phyloP scores from a whole-genome alignment of 2,888 invertebrate genomes.

The Rhorus exstirpatorius region DNA sequence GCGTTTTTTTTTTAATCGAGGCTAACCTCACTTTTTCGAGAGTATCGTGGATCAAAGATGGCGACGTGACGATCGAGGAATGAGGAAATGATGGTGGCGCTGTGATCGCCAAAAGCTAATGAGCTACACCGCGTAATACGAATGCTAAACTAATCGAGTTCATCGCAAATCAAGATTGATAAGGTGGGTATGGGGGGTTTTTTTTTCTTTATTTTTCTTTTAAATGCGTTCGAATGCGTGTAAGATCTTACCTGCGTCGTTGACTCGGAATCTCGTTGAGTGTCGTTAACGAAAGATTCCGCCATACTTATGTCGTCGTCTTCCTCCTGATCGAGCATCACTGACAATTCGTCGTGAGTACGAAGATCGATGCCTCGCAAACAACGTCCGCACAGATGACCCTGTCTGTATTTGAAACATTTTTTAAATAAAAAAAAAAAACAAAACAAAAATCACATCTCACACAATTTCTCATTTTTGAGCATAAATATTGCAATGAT shows the following conservation, averaged over 20 bases:
- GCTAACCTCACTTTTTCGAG: no score
- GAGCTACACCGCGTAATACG: no score
- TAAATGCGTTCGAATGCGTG: not conserved
- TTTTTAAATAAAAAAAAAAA: constrained; percentile 68
- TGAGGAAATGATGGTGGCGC: not conserved
- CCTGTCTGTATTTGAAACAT: constrained; percentile 88
- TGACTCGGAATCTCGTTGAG: constrained; percentile 77
- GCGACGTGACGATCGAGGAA: no score
- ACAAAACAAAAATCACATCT: no score
- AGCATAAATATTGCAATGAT: not conserved
- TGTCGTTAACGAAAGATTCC: constrained; percentile 83
- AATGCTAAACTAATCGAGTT: no score
- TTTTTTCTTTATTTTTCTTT: not conserved
- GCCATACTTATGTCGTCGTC: constrained; percentile 91
- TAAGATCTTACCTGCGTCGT: constrained; percentile 79
- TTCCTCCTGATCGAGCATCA: constrained; percentile 91
- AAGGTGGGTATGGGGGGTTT: no score
- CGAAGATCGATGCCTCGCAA: constrained; percentile 89
- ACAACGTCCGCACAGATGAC: constrained; percentile 93
- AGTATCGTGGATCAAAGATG: no score
- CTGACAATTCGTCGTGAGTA: constrained; percentile 88
- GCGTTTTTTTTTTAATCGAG: no score
- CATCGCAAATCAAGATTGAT: no score
- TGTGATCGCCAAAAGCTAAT: not conserved
- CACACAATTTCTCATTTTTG: not conserved